Evolutionary conservation across 2,797 vertebrate species (phyloP).

Genomic region (Sciurus vulgaris): DNA sequence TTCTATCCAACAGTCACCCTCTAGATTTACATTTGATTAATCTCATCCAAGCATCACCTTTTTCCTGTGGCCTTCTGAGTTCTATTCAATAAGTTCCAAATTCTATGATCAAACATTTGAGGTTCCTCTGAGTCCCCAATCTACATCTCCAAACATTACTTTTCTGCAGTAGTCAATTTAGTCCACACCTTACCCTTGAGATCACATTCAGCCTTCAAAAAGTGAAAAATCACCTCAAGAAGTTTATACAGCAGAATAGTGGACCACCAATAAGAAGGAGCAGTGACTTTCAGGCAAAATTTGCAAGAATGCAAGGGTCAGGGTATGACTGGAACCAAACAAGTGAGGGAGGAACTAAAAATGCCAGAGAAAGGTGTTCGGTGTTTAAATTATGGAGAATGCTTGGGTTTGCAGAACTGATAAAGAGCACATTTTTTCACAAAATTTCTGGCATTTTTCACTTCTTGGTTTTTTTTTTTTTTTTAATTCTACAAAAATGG

Average conservation of each 20-base stretch:
- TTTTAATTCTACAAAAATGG: constrained; percentile 29
- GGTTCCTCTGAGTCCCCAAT: background rate
- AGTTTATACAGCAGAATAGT: background rate
- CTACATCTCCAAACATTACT: constrained; percentile 18
- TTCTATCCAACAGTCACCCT: background rate
- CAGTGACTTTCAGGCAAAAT: background rate
- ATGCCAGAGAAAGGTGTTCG: background rate
- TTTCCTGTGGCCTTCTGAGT: background rate
- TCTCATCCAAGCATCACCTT: background rate
- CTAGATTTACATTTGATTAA: background rate
- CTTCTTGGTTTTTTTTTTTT: too few relatives aligned
- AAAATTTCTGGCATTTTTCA: too few relatives aligned
- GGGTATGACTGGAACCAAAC: background rate
- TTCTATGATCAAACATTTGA: background rate
- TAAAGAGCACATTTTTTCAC: background rate
- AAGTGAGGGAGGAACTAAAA: background rate
- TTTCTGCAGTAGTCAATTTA: background rate
- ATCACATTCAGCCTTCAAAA: background rate
- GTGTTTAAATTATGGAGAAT: background rate
- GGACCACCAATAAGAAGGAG: background rate
- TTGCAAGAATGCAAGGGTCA: background rate
- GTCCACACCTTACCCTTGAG: background rate
- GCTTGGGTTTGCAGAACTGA: background rate
- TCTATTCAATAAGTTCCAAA: background rate
- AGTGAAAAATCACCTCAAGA: background rate